phyloP scores from a whole-genome alignment of 2,797 vertebrate species.

The Champsocephalus gunnari region DNA sequence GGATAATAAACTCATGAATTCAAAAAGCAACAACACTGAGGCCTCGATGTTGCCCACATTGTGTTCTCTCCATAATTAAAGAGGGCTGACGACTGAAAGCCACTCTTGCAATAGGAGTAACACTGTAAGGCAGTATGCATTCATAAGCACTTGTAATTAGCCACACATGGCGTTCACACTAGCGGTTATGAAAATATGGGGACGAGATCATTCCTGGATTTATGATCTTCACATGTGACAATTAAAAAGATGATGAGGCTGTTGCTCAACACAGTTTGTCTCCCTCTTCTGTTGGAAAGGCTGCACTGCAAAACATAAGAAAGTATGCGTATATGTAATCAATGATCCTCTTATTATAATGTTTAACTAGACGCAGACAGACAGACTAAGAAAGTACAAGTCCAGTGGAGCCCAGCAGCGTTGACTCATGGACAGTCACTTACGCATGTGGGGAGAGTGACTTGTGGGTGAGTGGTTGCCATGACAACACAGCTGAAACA shows the following conservation, averaged over 20 bases:
- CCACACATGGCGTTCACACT: conserved; percentile 26
- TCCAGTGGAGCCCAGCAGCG: conserved; percentile 8
- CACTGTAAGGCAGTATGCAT: not conserved
- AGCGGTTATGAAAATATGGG: conserved; percentile 13
- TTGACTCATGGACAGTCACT: conserved; percentile 21
- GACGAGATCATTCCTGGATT: conserved; percentile 31
- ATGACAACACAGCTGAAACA: conserved; percentile 66
- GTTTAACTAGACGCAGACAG: conserved; percentile 15
- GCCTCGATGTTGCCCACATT: not conserved
- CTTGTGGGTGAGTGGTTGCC: conserved; percentile 49
- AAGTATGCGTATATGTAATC: not conserved
- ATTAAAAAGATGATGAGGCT: not conserved
- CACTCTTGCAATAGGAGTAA: not conserved
- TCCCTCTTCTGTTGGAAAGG: conserved; percentile 74
- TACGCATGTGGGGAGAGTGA: conserved; percentile 38
- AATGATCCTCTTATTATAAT: not conserved
- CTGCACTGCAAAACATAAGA: not conserved
- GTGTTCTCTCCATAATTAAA: not conserved
- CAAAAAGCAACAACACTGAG: not conserved
- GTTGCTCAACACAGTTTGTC: conserved; percentile 57
- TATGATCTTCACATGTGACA: conserved; percentile 19
- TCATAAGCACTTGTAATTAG: conserved; percentile 26
- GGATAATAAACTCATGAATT: conserved; percentile 12
- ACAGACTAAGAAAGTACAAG: conserved; percentile 17
- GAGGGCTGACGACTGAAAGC: not conserved